Base-by-base conservation (phyloP, 1,140 invertebrate genomes). In the Nephila pilipes region DNA sequence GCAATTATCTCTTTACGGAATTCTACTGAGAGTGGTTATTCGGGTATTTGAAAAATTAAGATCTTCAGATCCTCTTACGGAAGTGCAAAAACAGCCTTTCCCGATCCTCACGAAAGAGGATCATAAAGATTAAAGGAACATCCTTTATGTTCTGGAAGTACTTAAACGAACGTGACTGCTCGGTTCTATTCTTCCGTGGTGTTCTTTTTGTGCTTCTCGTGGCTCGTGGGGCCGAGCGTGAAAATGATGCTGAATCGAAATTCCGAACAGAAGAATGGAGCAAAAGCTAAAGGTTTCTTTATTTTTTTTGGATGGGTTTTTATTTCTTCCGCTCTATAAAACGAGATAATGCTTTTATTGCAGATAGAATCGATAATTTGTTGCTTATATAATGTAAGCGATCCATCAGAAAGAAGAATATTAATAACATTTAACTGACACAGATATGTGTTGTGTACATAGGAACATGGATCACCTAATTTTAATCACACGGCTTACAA, bases 61-160 rank as follows among this genome's bases (percentile, higher is more conserved):
- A 83, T 38, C 54, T 57, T 20, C 10, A 22, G n/a, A 57, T 55
- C 80, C 54, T 83, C n/a, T n/a, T 57, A n/a, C 22, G 5, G 80
- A 83, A 83, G 80, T 55, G 80, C 80, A 83, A 83, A 55, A 57
- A 57, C 80, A 57, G 18, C 54, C 46, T 57, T 55, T 29, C n/a
- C 38, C 46, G n/a, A n/a, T 54, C 36, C 38, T 16, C 87, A 32
- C 60, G n/a, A 88, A 88, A 29, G 29, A 69, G 63, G 87, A 65
- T 75, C 87, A 75, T 88, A 69, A 88, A 88, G 87, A 88, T 88
- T 88, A 88, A 69, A 75, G 87, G 54, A 88, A n/a, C 32, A 54
- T 46, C 87, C 38, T 88, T 65, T 69, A 69, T 65, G 60, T 88
- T 16, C 87, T 88, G 60, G 87, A 75, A 88, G 87, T 88, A 54